A percentile compares a stretch with the other conserved stretches of the same genome.
Evolutionary conservation across 2,797 vertebrate species (phyloP).

Genomic region (Gallinago solitaria): DNA sequence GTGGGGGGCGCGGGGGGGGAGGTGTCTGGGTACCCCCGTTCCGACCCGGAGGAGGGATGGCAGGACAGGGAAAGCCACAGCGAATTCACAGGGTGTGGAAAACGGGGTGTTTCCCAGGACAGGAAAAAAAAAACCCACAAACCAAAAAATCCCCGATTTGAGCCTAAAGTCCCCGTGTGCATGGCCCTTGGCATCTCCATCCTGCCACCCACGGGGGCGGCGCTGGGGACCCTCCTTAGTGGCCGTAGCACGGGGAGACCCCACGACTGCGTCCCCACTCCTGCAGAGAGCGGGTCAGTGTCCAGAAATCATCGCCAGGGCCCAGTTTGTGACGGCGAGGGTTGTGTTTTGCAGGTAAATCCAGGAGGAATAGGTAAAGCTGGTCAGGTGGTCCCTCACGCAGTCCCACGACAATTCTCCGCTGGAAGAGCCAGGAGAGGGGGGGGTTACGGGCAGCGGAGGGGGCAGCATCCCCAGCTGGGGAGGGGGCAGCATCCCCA

Average conservation of each 20-base stretch:
- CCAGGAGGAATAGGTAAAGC: slow-evolving; percentile 87
- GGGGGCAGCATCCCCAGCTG: fast-evolving
- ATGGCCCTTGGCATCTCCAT: fast-evolving
- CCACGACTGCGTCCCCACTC: fast-evolving
- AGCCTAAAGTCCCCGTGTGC: neutral
- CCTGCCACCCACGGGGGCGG: fast-evolving
- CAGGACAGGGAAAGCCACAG: neutral
- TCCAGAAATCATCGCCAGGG: slow-evolving; percentile 83
- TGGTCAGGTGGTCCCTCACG: slow-evolving; percentile 81
- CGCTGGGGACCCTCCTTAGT: neutral
- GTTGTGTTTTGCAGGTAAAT: slow-evolving; percentile 86
- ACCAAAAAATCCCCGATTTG: fast-evolving
- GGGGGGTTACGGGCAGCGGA: neutral
- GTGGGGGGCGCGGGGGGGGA: neutral
- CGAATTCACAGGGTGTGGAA: neutral
- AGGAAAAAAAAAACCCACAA: neutral
- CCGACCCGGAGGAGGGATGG: neutral
- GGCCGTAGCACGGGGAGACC: neutral
- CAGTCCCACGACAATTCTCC: slow-evolving; percentile 87
- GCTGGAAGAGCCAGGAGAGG: slow-evolving; percentile 66
- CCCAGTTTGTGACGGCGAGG: slow-evolving; percentile 86
- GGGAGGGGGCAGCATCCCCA: too few relatives aligned
- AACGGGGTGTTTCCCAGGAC: neutral
- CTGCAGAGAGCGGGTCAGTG: slow-evolving; percentile 52
- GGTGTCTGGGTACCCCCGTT: neutral